These are phyloP conservation scores for Thaumetopoea pityocampa DNA, from an alignment of 1,140 invertebrate species.

Conservation along the genomic window DNA sequence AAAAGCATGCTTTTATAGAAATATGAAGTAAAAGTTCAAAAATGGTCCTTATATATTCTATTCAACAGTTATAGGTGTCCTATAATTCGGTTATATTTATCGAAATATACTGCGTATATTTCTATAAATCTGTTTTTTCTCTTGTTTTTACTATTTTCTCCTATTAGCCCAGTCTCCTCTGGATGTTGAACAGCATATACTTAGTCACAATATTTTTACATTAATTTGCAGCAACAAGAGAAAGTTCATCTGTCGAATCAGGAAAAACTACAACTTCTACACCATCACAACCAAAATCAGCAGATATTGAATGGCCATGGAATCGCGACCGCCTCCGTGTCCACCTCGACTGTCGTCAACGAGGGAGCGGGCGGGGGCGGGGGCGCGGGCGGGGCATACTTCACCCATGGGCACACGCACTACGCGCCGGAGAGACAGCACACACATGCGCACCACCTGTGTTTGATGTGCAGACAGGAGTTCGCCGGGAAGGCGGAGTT, in stretches of 20 bases:
- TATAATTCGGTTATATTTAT: too few relatives aligned
- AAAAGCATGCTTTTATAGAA: too few relatives aligned
- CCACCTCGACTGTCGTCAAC: conserved; percentile 61
- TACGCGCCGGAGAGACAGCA: conserved; percentile 66
- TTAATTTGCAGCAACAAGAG: conserved; percentile 54
- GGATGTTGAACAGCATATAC: too few relatives aligned
- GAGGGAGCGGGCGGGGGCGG: conserved; percentile 41
- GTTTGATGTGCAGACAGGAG: conserved; percentile 81
- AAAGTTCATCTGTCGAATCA: conserved; percentile 70
- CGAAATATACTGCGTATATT: too few relatives aligned
- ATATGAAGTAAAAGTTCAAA: too few relatives aligned
- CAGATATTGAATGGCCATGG: conserved; percentile 69
- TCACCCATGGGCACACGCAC: conserved; percentile 69
- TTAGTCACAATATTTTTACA: not conserved
- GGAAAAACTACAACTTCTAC: conserved; percentile 70
- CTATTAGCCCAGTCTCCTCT: too few relatives aligned
- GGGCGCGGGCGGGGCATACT: conserved; percentile 43
- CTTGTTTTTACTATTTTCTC: too few relatives aligned
- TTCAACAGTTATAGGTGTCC: too few relatives aligned
- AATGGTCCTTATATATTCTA: too few relatives aligned
- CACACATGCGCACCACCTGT: conserved; percentile 76
- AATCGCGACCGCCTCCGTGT: conserved; percentile 58
- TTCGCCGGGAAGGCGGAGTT: conserved; percentile 82
- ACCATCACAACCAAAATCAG: conserved; percentile 75
- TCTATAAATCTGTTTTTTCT: too few relatives aligned